Percentiles rank a stretch among this genome's conserved stretches.
Evolutionary conservation across 2,113 vertebrate species (phyloP).

Genomic region (Paedocypris sp.): DNA sequence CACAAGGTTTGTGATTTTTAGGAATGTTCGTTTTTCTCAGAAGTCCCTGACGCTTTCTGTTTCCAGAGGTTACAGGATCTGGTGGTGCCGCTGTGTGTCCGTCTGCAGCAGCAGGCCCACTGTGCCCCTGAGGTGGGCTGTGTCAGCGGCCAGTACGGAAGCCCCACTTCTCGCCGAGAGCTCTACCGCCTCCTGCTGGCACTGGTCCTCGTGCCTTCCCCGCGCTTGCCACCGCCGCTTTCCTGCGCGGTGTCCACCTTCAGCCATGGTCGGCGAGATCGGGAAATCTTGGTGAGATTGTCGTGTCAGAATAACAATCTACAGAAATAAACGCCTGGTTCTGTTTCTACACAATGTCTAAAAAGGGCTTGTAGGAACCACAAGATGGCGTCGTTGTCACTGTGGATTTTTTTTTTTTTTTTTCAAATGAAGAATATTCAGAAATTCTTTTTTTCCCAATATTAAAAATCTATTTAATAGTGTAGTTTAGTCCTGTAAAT

Average conservation of each 20-base stretch:
- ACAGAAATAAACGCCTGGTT: too few species aligned
- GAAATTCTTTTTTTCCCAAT: too few species aligned
- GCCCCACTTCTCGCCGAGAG: slow-evolving; percentile 58
- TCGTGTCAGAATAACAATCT: too few species aligned
- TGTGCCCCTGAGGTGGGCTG: slow-evolving; percentile 31
- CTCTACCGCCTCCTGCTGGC: slow-evolving; percentile 72
- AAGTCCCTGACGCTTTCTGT: not conserved
- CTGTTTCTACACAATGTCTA: too few species aligned
- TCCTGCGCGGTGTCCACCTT: slow-evolving; percentile 71
- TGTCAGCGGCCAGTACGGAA: slow-evolving; percentile 63
- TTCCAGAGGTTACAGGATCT: slow-evolving; percentile 71
- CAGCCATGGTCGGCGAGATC: slow-evolving; percentile 64
- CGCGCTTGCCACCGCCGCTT: slow-evolving; percentile 70
- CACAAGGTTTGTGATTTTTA: slow-evolving; percentile 73
- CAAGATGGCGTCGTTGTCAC: too few species aligned
- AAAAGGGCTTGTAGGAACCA: too few species aligned
- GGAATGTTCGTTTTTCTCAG: not conserved
- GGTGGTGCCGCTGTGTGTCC: slow-evolving; percentile 66
- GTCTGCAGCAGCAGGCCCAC: slow-evolving; percentile 63
- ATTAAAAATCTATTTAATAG: too few species aligned
- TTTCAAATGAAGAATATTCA: too few species aligned
- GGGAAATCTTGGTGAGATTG: slow-evolving; percentile 66
- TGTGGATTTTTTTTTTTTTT: too few species aligned
- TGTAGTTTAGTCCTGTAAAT: too few species aligned
- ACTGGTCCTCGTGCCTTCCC: slow-evolving; percentile 68